A percentile compares a stretch with the other conserved stretches of the same genome.
phyloP scores from a whole-genome alignment of 2,888 invertebrate genomes.

The Eupithecia centaureata region DNA sequence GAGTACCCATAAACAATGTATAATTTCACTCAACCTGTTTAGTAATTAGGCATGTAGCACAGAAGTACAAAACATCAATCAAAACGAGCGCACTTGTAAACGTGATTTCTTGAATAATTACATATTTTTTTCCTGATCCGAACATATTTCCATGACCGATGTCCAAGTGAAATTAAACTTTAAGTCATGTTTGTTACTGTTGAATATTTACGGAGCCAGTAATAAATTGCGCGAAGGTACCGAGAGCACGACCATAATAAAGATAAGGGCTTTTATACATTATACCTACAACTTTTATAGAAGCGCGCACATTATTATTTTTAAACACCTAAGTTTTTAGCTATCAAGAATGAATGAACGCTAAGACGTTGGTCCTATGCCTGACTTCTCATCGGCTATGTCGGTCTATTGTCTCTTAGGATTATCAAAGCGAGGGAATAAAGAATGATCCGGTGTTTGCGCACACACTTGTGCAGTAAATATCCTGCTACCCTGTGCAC shows the following conservation, averaged over 20 bases:
- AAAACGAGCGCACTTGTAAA: no score
- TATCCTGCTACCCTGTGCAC: not conserved
- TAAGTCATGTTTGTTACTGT: constrained; percentile 45
- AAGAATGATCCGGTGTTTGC: not conserved
- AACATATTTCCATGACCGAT: constrained; percentile 10
- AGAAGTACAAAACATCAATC: no score
- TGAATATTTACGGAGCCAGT: constrained; percentile 48
- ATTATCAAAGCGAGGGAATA: not conserved
- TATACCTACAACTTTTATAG: not conserved
- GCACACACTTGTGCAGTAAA: not conserved
- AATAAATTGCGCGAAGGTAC: constrained; percentile 53
- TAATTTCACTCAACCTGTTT: no score
- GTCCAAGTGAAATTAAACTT: constrained; percentile 37
- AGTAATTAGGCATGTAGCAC: no score
- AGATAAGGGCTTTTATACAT: constrained; percentile 22
- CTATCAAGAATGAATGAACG: not conserved
- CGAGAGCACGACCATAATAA: constrained; percentile 49
- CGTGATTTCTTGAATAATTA: no score
- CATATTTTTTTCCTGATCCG: no score
- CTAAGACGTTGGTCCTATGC: not conserved
- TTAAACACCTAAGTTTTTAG: not conserved
- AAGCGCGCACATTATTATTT: not conserved
- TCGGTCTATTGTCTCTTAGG: not conserved
- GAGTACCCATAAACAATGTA: no score
- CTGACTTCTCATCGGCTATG: not conserved